Conservation (phyloP, 2,113 vertebrate genomes). For the Emydura subglobosa region DNA sequence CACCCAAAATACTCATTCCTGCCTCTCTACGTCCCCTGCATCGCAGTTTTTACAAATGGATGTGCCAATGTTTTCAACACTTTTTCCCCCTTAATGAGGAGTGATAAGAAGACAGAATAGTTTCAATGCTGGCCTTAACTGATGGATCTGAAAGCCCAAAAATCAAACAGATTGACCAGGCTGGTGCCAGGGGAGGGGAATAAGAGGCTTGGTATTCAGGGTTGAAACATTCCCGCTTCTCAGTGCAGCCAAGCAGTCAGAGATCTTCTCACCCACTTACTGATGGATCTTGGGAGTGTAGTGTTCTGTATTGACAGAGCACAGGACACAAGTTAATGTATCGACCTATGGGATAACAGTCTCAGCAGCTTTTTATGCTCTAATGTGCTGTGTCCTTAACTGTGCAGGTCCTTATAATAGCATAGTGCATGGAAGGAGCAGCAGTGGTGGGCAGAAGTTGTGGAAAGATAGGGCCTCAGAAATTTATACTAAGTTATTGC, state of each 20-base stretch:
- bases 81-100: not conserved
- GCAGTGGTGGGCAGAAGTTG: not conserved
- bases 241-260: not conserved
- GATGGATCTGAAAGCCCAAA: not conserved
- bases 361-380: not conserved
- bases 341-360: not conserved
- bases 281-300: not conserved
- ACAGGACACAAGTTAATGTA: not conserved
- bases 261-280: not conserved
- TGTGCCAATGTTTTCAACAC: not conserved
- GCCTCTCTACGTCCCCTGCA: not conserved
- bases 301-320: not conserved
- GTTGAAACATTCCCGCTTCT: fast-evolving
- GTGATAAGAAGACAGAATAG: not conserved
- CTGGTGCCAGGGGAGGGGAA: not conserved
- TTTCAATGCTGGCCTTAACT: not conserved
- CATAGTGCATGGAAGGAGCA: not conserved
- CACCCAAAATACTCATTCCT: not conserved
- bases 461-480: not conserved
- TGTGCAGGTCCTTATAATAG: not conserved
- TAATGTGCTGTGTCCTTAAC: not conserved
- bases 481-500: not conserved
- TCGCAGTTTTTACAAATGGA: not conserved
- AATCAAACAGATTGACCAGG: not conserved
- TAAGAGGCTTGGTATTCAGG: fast-evolving